Base-by-base conservation (phyloP, 2,888 invertebrate genomes). In the Drosophila lacicola region DNA sequence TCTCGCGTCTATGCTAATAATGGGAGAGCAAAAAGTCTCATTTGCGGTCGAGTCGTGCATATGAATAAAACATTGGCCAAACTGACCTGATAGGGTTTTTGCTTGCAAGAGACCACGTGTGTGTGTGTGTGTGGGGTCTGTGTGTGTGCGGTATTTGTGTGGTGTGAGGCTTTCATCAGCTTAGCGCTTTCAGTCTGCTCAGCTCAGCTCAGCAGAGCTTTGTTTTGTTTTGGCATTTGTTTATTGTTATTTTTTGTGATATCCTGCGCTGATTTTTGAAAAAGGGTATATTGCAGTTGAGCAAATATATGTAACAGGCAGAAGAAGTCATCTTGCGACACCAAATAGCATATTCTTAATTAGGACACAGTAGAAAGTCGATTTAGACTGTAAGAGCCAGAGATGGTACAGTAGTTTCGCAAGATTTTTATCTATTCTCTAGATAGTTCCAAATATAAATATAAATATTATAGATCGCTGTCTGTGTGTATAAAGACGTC, bases 31-130 rank as follows among this genome's bases (percentile, higher is more conserved):
- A 41, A 53, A 50, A 60, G 41, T 47, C 33, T 47, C 19, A 58
- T 61, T 42, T 61, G 37, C n/a, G 54, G 33, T 11, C 36, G 19
- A 54, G 46, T 70, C 42, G 36, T 57, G 13, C 37, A 34, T 19
- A 64, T 74, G 65, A 76, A 74, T 76, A 74, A 74, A 70, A 65
- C 54, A 61, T 70, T 37, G n/a, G n/a, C 13, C 19, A 36, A 44
- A 17, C 42, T 45, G 14, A 44, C 29, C 36, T 47, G 41, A 66
- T 49, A 60, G 42, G 60, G 58, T 46, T 70, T 29, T 2, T 21
- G 41, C 36, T 25, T 45, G 33, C 29, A 8, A 33, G 39, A 17
- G 37, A 11, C 13, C 5, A 14, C 2, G 29, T 19, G 9, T 36
- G 2, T 21, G 36, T 3, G 14, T 10, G n/a, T n/a, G 25, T 19